Evolutionary conservation across 2,888 invertebrate species (phyloP), one percentile per base, ranked within the genome.

Genomic region (Cantharis lateralis): DNA sequence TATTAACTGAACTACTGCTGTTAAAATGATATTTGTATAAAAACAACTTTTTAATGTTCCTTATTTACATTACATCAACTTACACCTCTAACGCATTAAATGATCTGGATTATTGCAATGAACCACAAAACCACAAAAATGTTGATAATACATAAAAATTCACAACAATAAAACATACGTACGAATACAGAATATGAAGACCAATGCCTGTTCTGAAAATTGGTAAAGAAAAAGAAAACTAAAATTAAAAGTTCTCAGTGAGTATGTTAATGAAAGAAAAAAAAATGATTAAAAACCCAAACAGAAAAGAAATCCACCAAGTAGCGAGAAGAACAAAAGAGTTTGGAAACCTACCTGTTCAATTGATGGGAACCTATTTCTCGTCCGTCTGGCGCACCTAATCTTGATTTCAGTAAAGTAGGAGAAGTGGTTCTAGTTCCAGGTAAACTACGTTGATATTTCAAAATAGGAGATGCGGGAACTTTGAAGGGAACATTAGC

Each of bases 141-240:
- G 64, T 11, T 66, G 61, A 24, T 18, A 70, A 32, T 16, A 71
- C 61, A 71, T 62, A 15, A 26, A 62, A 61, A 28, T 15, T 20
- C 48, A 74, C 20, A 72, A 68, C 15, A 28, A 26, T 48, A 26
- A 75, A 61, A 32, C 62, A 85, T 86, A 86, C 87, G 85, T 86
- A 86, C 86, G 81, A 24, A 24, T 66, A 80, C 83, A 77, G 78
- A 76, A 80, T n/a, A n/a, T 81, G 86, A 82, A 85, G 87, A 84
- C 86, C 86, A 86, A 86, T 83, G 86, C 85, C 86, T 83, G 84
- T 84, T 82, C 87, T 87, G 87, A 82, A 87, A 86, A 87, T 77
- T 70, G 73, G 62, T 68, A 75, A 63, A 71, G 74, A 71, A 73
- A 69, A 77, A 13, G 74, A 15, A 48, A 70, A 24, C 61, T 24